phyloP scores from a whole-genome alignment of 1,140 invertebrate species.

The Thaumetopoea pityocampa region DNA sequence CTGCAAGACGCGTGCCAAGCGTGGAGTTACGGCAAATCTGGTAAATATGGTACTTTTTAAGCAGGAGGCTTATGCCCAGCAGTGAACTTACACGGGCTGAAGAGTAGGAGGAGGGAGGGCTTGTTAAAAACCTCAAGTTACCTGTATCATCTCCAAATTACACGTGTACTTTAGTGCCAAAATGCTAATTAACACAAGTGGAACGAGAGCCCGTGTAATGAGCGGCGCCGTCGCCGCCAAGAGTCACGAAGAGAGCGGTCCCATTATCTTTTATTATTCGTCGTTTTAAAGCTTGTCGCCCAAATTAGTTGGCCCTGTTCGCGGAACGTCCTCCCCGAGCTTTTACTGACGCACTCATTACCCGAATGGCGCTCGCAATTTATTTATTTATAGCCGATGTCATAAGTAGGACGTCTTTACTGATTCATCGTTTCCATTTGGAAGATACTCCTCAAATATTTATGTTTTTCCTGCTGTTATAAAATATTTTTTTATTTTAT shows the following conservation, averaged over 20 bases:
- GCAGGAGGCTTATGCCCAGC: too few species aligned
- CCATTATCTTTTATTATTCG: slow-evolving; percentile 66
- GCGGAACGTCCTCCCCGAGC: slow-evolving; percentile 35
- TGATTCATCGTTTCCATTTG: too few species aligned
- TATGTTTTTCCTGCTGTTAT: too few species aligned
- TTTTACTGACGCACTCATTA: slow-evolving; percentile 33
- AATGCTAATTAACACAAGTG: slow-evolving; percentile 62
- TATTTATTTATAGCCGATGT: slow-evolving; percentile 27
- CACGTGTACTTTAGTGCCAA: slow-evolving; percentile 57
- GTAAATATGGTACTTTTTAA: too few species aligned
- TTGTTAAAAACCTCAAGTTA: slow-evolving; percentile 19
- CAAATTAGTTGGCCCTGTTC: slow-evolving; percentile 63
- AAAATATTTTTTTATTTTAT: too few species aligned
- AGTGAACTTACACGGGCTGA: too few species aligned
- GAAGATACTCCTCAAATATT: too few species aligned
- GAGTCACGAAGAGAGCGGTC: slow-evolving; percentile 56
- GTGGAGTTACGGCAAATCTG: too few species aligned
- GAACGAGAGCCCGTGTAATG: slow-evolving; percentile 49
- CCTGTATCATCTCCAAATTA: slow-evolving; percentile 41
- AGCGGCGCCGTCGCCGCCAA: slow-evolving; percentile 46
- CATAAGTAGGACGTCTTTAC: slow-evolving; percentile 4
- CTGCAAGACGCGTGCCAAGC: too few species aligned
- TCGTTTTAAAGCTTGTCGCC: slow-evolving; percentile 58
- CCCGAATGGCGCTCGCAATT: slow-evolving; percentile 29
- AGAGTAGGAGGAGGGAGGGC: too few species aligned